Evolutionary conservation across 2,888 invertebrate species (phyloP), one percentile per base, ranked within the genome.

Genomic region (Synergus umbraculus): DNA sequence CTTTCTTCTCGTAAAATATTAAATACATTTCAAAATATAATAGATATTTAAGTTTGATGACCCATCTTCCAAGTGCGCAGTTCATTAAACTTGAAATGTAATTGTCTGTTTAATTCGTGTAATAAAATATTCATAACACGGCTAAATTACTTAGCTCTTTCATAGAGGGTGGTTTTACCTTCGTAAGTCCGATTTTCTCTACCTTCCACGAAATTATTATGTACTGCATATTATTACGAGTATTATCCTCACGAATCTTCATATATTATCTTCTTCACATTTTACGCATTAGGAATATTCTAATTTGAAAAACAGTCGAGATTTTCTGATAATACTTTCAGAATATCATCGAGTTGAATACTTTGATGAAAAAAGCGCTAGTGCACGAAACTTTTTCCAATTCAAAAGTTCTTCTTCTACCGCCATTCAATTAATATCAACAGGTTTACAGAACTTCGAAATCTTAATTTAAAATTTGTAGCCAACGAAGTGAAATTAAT

Each of bases 401-500:
- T 73, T 15, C 37, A 8, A 5, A 22, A 15, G 22, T 46, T 73
- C 54, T 73, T 54, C 9, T 69, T 49, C 4, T 7, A 15, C 15
- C 37, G 4, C 12, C 2, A 29, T 49, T 54, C 18, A 54, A 73
- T 73, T 73, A 54, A 54, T 37, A 73, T 73, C 73, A 73, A 54
- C 73, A 73, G 73, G 73, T 54, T n/a, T 29, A 7, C 37, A 49
- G 29, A 37, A 15, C 41, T 73, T 41, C 15, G 41, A 41, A 49
- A 73, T 54, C 4, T n/a, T 73, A 54, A 73, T 73, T 73, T 54
- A 15, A 37, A 49, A 46, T 15, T 69, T 54, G 41, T 54, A 37
- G 37, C n/a, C 54, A 37, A n/a, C 73, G 5, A 41, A 41, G 12
- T 73, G n/a, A 73, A 54, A 54, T 73, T 54, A 73, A 73, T 73